A percentile compares a stretch with the other conserved stretches of the same genome.
Conservation (phyloP, 2,113 vertebrate species). For the Coracopsis vasa region DNA sequence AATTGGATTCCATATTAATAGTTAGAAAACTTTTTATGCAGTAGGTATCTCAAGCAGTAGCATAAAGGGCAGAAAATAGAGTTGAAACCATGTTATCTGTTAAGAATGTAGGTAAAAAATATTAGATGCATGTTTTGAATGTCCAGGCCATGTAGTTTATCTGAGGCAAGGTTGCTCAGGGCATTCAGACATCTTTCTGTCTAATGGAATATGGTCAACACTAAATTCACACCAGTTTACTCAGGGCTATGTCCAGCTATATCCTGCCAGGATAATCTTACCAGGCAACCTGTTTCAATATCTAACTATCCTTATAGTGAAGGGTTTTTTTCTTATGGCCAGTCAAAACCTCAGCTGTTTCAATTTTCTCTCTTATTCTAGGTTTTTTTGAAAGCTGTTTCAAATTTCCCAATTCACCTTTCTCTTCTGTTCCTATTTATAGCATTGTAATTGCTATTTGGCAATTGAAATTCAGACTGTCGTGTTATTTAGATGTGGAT, state of each 20-base stretch:
- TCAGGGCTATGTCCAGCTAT: background rate
- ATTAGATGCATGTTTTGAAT: background rate
- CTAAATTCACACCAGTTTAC: background rate
- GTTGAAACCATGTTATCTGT: background rate
- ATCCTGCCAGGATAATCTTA: background rate
- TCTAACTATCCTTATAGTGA: background rate
- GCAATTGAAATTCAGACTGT: background rate
- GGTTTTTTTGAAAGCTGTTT: background rate
- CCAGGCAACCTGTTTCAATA: background rate
- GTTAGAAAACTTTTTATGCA: background rate
- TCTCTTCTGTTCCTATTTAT: background rate
- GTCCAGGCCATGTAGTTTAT: background rate
- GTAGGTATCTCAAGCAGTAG: background rate
- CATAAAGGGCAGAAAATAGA: background rate
- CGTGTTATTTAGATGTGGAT: background rate
- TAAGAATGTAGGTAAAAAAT: background rate
- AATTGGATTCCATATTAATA: background rate
- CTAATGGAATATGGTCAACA: background rate
- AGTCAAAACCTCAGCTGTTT: background rate
- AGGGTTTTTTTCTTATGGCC: rapidly evolving
- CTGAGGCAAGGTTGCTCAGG: background rate
- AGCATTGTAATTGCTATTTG: background rate
- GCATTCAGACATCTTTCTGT: background rate
- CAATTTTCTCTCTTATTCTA: background rate
- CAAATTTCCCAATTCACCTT: background rate